Conservation (phyloP, 2,113 vertebrate genomes). For the Seriola aureovittata region DNA sequence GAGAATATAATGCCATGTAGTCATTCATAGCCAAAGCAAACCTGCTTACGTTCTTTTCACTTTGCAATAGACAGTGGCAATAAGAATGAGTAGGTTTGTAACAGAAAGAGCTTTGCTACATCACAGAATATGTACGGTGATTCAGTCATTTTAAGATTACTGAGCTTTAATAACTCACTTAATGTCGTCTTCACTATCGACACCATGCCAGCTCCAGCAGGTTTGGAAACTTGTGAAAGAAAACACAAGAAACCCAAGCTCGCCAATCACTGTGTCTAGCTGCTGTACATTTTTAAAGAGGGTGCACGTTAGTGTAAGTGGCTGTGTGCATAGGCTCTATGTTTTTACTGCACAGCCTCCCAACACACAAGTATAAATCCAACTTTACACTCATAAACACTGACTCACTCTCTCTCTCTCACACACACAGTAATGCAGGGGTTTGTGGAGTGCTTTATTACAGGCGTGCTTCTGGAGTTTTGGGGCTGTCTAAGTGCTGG, state of each 20-base stretch:
- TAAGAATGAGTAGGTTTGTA: background rate
- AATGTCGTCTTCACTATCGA: background rate
- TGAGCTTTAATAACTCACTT: background rate
- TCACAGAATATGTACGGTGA: too few relatives aligned
- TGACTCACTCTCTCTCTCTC: constrained; percentile 8
- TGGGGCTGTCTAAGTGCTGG: constrained; percentile 76
- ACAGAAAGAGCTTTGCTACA: too few relatives aligned
- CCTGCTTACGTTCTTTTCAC: background rate
- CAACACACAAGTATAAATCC: constrained; percentile 37
- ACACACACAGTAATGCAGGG: constrained; percentile 37
- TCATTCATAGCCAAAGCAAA: constrained; percentile 12
- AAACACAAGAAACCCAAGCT: background rate
- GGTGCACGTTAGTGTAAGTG: background rate
- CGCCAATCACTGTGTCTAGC: background rate
- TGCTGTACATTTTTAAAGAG: constrained; percentile 2
- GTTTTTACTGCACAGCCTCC: background rate
- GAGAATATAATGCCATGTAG: background rate
- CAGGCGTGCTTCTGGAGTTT: constrained; percentile 88
- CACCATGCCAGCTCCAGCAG: background rate
- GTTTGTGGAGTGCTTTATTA: constrained; percentile 78
- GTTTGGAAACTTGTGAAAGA: background rate
- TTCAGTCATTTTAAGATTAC: too few relatives aligned
- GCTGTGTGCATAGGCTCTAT: background rate
- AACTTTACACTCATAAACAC: constrained; percentile 55
- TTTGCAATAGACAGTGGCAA: background rate